Conservation (phyloP, 2,113 vertebrate species). For the Odontesthes bonariensis region DNA sequence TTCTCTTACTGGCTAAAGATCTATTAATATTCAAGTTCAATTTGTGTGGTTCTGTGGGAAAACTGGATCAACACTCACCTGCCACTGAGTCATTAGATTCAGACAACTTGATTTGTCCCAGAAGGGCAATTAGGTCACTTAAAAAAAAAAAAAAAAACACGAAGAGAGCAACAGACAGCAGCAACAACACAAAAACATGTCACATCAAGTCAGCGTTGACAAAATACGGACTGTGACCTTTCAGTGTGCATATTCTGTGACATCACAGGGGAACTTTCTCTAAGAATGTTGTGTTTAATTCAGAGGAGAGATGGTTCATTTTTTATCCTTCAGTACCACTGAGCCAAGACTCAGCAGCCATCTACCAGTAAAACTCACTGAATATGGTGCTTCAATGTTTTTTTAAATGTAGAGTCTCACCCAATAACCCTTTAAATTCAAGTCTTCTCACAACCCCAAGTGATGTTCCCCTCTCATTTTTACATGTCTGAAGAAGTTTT, state of each 20-base stretch:
- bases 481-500: background rate
- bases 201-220: background rate
- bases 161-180: no score
- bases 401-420: conserved; percentile 12
- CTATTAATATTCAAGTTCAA: background rate
- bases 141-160: no score
- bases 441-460: conserved; percentile 8
- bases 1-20: conserved; percentile 12
- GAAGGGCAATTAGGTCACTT: no score
- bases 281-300: conserved; percentile 23
- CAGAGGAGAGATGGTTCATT: conserved; percentile 29
- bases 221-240: conserved; percentile 45
- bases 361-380: conserved; percentile 32
- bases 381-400: conserved; percentile 43
- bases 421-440: conserved; percentile 46
- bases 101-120: no score
- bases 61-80: background rate
- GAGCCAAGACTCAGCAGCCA: conserved; percentile 39
- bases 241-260: conserved; percentile 31
- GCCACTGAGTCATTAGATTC: conserved; percentile 10
- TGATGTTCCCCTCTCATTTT: conserved; percentile 15
- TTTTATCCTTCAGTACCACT: conserved; percentile 28
- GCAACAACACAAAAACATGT: no score
- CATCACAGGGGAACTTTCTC: conserved; percentile 28
- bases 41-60: background rate